Percentiles rank a stretch among this genome's conserved stretches.
These are phyloP conservation scores for Pao palembangensis DNA, from an alignment of 2,113 vertebrate genomes.

Conservation along the genomic window DNA sequence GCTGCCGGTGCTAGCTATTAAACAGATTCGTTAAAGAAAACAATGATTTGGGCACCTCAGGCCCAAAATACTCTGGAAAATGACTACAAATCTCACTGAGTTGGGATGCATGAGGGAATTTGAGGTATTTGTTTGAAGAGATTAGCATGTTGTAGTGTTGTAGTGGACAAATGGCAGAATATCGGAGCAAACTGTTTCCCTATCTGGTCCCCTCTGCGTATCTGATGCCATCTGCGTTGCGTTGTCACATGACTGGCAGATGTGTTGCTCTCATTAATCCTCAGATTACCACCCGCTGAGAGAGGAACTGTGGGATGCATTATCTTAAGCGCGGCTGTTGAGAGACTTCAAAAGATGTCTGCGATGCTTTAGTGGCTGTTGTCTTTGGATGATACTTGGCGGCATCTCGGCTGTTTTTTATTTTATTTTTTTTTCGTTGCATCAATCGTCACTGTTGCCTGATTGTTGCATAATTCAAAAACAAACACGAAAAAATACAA, in stretches of 20 bases:
- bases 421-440: constrained; percentile 11
- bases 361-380: not conserved
- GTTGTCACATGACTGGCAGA: constrained; percentile 58
- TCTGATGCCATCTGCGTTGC: constrained; percentile 58
- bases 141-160: constrained; percentile 30
- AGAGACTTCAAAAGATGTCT: constrained; percentile 16
- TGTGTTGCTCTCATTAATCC: constrained; percentile 63
- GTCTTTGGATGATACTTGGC: constrained; percentile 4
- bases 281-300: constrained; percentile 59
- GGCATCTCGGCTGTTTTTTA: not conserved
- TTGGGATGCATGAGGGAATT: constrained; percentile 12
- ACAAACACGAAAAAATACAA: constrained; percentile 12
- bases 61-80: not conserved
- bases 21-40: constrained; percentile 14
- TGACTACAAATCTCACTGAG: not conserved
- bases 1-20: not conserved
- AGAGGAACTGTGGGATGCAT: constrained; percentile 21
- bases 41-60: not conserved
- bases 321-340: constrained; percentile 25
- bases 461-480: constrained; percentile 43
- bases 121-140: constrained; percentile 26
- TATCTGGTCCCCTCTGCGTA: constrained; percentile 33
- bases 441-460: constrained; percentile 30
- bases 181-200: constrained; percentile 25
- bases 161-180: constrained; percentile 40